Conservation (phyloP, 2,113 vertebrate species). For the Donacobius atricapilla region DNA sequence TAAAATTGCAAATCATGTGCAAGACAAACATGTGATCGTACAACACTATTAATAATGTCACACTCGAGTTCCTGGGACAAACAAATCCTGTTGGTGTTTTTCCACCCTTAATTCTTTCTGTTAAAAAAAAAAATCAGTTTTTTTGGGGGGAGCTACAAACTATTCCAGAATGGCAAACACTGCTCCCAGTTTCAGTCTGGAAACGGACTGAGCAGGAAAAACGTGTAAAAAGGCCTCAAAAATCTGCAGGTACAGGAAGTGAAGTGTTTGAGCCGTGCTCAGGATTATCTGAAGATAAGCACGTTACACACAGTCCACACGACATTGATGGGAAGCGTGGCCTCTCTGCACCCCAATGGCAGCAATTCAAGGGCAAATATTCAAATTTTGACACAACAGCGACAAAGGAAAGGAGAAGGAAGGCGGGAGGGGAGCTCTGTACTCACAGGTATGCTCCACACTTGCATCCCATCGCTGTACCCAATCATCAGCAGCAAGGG, state of each 20-base stretch:
- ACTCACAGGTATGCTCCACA: slow-evolving; percentile 97
- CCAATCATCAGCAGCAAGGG: slow-evolving; percentile 92
- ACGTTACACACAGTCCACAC: background rate
- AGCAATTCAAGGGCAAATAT: background rate
- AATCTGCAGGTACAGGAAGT: background rate
- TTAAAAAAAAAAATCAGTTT: background rate
- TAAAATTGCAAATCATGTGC: slow-evolving; percentile 53
- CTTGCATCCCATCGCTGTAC: slow-evolving; percentile 94
- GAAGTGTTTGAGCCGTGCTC: background rate
- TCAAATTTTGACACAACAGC: fast-evolving
- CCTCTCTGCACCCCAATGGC: fast-evolving
- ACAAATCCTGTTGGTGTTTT: background rate
- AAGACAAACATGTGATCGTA: slow-evolving; percentile 25
- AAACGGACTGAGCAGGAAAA: background rate
- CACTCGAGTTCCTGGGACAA: background rate
- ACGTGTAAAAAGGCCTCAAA: background rate
- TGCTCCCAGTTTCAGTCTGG: background rate
- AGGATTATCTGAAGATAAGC: background rate
- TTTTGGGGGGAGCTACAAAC: background rate
- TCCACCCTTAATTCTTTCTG: background rate
- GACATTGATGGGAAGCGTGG: fast-evolving
- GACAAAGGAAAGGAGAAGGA: background rate
- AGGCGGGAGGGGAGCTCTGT: background rate
- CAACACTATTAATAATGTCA: background rate
- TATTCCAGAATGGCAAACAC: background rate